Evolutionary conservation across 2,888 invertebrate species (phyloP).

Genomic region (Scaptomyza tumidula): DNA sequence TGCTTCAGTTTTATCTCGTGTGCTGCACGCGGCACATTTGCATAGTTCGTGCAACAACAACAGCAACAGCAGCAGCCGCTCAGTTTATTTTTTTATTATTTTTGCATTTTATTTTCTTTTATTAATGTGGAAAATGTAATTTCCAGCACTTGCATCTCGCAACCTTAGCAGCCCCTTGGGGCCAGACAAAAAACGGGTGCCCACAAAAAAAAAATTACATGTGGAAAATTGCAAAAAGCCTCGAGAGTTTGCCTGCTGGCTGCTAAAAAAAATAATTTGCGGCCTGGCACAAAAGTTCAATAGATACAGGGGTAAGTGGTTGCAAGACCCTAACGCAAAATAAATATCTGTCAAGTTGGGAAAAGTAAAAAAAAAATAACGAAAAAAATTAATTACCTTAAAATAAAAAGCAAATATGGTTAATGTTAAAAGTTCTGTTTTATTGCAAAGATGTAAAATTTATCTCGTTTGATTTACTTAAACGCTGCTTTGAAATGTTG

Average conservation of each 20-base stretch:
- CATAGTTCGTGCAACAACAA: conserved; percentile 61
- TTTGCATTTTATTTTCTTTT: conserved; percentile 58
- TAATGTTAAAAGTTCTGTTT: not conserved
- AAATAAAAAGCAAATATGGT: not conserved
- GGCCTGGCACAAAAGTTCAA: conserved; percentile 29
- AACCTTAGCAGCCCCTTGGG: conserved; percentile 10
- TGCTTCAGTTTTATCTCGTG: conserved; percentile 69
- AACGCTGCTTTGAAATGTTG: not conserved
- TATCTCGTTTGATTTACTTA: not conserved
- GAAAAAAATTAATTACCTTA: not conserved
- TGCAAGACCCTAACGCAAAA: conserved; percentile 9
- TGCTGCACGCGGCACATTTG: conserved; percentile 74
- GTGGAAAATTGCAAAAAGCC: conserved; percentile 54
- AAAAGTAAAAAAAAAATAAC: not conserved
- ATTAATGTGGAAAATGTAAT: conserved; percentile 77
- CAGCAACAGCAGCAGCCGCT: conserved; percentile 31
- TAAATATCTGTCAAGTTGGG: conserved; percentile 9
- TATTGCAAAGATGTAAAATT: no score
- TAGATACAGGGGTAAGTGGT: conserved; percentile 3
- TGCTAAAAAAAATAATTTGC: conserved; percentile 29
- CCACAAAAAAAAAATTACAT: conserved; percentile 42
- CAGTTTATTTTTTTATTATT: conserved; percentile 41
- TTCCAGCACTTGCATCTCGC: conserved; percentile 59
- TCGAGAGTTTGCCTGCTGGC: conserved; percentile 18
- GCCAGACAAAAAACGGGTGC: conserved; percentile 11